A percentile compares a stretch with the other conserved stretches of the same genome.
phyloP scores from a whole-genome alignment of 2,888 invertebrate genomes.

The Abrostola triplasia region DNA sequence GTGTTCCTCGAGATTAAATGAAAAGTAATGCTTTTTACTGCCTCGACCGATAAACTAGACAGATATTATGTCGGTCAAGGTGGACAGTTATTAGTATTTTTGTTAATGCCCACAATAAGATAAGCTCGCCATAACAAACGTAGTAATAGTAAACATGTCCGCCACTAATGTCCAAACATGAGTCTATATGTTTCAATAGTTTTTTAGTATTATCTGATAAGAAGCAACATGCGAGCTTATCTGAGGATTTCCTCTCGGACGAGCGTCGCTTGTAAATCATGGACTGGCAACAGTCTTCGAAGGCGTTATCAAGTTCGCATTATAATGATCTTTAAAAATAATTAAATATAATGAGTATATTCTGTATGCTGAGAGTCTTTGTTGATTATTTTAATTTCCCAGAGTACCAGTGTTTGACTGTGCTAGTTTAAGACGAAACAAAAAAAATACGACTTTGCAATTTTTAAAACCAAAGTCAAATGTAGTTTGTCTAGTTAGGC shows the following conservation, averaged over 20 bases:
- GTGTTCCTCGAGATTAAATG: neutral
- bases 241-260: slow-evolving; percentile 45
- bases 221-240: slow-evolving; percentile 30
- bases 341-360: slow-evolving; percentile 48
- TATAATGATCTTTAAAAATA: slow-evolving; percentile 43
- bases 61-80: slow-evolving; percentile 40
- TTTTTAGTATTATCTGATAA: slow-evolving; percentile 47
- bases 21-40: neutral
- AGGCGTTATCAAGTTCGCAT: slow-evolving; percentile 23
- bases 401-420: slow-evolving; percentile 26
- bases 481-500: too few relatives aligned
- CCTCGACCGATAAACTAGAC: slow-evolving; percentile 18
- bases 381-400: slow-evolving; percentile 44
- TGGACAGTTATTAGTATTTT: slow-evolving; percentile 19
- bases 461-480: neutral
- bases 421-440: slow-evolving; percentile 25
- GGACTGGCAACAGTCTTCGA: slow-evolving; percentile 29
- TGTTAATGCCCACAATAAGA: slow-evolving; percentile 36
- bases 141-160: slow-evolving; percentile 37
- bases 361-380: slow-evolving; percentile 43
- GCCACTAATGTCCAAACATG: slow-evolving; percentile 39
- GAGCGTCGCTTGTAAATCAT: slow-evolving; percentile 15
- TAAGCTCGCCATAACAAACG: slow-evolving; percentile 31
- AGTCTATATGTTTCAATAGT: slow-evolving; percentile 40
- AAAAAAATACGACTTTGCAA: slow-evolving; percentile 6